Evolutionary conservation across 2,113 vertebrate genomes (phyloP), one percentile per base, ranked within the genome.

Genomic region (Tragelaphus buxtoni): DNA sequence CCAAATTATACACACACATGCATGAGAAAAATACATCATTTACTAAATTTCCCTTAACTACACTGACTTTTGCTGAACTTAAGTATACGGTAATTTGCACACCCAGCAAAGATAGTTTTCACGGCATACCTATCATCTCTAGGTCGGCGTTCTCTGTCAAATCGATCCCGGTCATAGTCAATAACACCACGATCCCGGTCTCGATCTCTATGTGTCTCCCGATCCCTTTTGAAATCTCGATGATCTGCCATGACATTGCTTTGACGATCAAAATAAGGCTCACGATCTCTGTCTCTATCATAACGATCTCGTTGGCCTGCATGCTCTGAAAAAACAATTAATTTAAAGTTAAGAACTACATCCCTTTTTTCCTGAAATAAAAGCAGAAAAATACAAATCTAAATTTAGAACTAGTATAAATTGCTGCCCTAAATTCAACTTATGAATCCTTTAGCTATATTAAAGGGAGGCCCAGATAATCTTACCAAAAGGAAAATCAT

Each of bases 121-220:
- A 88, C 5, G 92, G 79, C 3, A 0, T 92, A 99, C 99, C 99
- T 99, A 1, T 99, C 99, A 45, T 99, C 99, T 98, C 99, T 98
- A 61, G 99, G 97, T 88, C 99, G 99, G 28, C 99, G 99, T 1
- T 99, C 99, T 97, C 99, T 99, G 47, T 99, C 99, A 98, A 99
- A 99, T 96, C 99, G 96, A 51, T 99, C 99, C 83, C 99, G 98
- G 45, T 99, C 99, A 7, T 99, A 99, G 90, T 99, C 99, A 93
- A 98, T 93, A 56, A 98, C 94, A 30, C 97, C 98, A 61, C 99
- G 99, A 22, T 99, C 98, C 42, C 98, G 97, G 17, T 98, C 99
- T 90, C 99, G 98, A 85, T 99, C 99, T 88, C 98, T 97, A 28
- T 99, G 98, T 11, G 98, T 26, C 1, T 99, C 99, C 60, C 99